Conservation (phyloP, 2,888 invertebrate species). For the Hermaeophaga mercurialis region DNA sequence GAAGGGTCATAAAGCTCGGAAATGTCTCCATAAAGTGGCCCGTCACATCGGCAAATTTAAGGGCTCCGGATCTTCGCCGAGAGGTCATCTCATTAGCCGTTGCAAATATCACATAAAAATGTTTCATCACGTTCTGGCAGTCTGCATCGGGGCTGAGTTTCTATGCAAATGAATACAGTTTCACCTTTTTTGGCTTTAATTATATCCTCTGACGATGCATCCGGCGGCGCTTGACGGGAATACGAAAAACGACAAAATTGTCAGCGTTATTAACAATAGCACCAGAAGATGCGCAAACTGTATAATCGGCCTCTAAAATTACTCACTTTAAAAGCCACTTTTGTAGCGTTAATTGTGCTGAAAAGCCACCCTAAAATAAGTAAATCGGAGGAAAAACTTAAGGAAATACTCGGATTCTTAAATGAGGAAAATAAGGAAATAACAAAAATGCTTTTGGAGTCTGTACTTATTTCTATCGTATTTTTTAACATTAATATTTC, state of each 20-base stretch:
- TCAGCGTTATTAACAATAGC: constrained; percentile 12
- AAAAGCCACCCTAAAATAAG: neutral
- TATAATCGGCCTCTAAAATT: constrained; percentile 8
- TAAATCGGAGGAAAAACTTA: neutral
- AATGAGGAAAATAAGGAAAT: too few relatives aligned
- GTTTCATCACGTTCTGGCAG: constrained; percentile 47
- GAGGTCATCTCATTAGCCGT: constrained; percentile 48
- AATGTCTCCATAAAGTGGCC: constrained; percentile 37
- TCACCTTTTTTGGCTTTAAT: constrained; percentile 42
- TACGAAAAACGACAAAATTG: constrained; percentile 14
- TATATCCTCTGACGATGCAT: constrained; percentile 34
- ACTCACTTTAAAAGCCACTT: constrained; percentile 6
- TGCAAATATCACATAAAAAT: constrained; percentile 49
- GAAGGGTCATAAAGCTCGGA: constrained; percentile 34
- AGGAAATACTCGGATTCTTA: neutral
- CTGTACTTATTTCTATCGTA: too few relatives aligned
- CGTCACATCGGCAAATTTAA: constrained; percentile 34
- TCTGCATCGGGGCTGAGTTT: constrained; percentile 37
- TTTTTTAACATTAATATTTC: too few relatives aligned
- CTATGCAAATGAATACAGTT: constrained; percentile 46
- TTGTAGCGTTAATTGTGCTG: neutral
- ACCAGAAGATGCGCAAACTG: constrained; percentile 3
- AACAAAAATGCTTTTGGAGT: too few relatives aligned
- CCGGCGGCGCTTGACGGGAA: constrained; percentile 12
- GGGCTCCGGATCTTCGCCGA: constrained; percentile 25